Conservation (phyloP, 2,888 invertebrate species). For the Clusia tigrina region DNA sequence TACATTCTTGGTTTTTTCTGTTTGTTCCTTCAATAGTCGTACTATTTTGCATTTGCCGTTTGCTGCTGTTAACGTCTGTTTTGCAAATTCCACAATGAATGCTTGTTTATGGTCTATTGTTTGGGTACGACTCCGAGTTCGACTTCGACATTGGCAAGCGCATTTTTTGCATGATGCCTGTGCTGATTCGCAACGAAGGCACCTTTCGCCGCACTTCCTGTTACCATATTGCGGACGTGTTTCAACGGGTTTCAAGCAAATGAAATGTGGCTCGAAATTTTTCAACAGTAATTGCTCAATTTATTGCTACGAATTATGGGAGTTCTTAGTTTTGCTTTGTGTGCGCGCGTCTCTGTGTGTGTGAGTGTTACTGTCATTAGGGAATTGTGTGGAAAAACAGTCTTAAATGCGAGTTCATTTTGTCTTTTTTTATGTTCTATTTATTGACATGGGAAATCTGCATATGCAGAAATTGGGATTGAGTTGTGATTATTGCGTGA, state of each 20-base stretch:
- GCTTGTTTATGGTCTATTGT: conserved; percentile 35
- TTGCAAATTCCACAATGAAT: conserved; percentile 30
- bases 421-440: too few species aligned
- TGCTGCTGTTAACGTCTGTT: conserved; percentile 28
- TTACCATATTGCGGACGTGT: neutral
- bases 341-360: too few species aligned
- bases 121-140: conserved; percentile 9
- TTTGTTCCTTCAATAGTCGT: neutral
- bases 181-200: conserved; percentile 2
- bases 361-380: too few species aligned
- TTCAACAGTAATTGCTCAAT: neutral
- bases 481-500: too few species aligned
- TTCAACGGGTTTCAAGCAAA: neutral
- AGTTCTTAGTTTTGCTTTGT: neutral
- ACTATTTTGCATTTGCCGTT: conserved; percentile 10
- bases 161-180: neutral
- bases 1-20: neutral
- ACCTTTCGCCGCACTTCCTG: neutral
- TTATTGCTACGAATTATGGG: neutral
- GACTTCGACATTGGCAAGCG: conserved; percentile 12
- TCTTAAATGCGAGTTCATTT: too few species aligned
- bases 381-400: too few species aligned
- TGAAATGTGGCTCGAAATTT: neutral
- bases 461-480: too few species aligned
- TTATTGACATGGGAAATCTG: too few species aligned